A percentile compares a stretch with the other conserved stretches of the same genome.
phyloP scores from a whole-genome alignment of 2,888 invertebrate species.

The Idaea straminata region DNA sequence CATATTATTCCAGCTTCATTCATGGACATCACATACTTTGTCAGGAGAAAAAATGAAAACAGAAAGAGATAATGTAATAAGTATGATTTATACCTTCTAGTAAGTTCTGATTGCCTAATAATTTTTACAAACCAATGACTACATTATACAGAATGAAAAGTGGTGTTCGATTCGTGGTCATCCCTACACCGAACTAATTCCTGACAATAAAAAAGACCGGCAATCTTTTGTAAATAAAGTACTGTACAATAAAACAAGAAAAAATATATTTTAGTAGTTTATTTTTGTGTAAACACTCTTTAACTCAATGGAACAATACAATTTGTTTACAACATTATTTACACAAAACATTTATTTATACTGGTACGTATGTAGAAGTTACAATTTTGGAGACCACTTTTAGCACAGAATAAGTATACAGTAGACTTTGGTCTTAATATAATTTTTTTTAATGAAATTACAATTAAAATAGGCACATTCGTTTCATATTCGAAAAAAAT shows the following conservation, averaged over 20 bases:
- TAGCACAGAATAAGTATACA: not conserved
- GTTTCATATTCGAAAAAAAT: not conserved
- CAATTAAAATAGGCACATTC: not conserved
- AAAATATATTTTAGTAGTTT: constrained; percentile 40
- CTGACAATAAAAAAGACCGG: too few species aligned
- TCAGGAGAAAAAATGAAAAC: too few species aligned
- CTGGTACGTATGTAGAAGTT: constrained; percentile 23
- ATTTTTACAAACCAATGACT: too few species aligned
- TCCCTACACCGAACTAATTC: too few species aligned
- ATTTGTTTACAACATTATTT: constrained; percentile 35
- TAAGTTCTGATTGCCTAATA: too few species aligned
- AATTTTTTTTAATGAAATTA: constrained; percentile 6
- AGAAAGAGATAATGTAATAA: too few species aligned
- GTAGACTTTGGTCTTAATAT: not conserved
- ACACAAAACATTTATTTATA: constrained; percentile 25
- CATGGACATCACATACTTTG: too few species aligned
- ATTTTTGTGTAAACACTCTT: constrained; percentile 35
- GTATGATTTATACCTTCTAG: too few species aligned
- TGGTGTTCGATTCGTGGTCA: too few species aligned
- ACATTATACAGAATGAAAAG: too few species aligned
- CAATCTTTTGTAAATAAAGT: not conserved
- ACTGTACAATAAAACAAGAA: constrained; percentile 1
- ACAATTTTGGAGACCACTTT: not conserved
- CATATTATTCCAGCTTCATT: too few species aligned
- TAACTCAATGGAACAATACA: constrained; percentile 21